Evolutionary conservation across 2,113 vertebrate species (phyloP).

Genomic region (Tor tambroides): DNA sequence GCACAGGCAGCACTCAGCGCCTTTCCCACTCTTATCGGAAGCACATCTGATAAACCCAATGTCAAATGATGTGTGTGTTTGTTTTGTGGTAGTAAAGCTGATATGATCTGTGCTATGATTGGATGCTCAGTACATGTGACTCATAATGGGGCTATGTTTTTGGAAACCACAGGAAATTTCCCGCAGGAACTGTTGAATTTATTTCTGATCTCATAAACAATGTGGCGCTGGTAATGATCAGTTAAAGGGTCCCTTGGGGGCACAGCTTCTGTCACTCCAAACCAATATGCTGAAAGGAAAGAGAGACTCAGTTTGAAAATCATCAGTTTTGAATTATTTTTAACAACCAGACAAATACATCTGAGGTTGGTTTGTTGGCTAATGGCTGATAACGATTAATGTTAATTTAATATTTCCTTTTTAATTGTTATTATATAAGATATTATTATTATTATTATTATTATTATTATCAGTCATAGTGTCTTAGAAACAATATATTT

Average conservation of each 20-base stretch:
- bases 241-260: not conserved
- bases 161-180: constrained; percentile 28
- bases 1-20: not conserved
- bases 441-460: not conserved
- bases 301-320: not conserved
- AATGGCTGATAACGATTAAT: not conserved
- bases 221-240: constrained; percentile 25
- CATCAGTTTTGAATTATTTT: not conserved
- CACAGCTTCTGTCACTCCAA: not conserved
- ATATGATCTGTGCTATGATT: constrained; percentile 14
- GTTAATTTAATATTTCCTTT: too few species aligned
- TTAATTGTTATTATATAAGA: too few species aligned
- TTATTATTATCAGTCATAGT: not conserved
- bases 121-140: not conserved
- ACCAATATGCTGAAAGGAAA: not conserved
- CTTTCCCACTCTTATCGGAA: not conserved
- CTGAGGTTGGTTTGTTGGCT: not conserved
- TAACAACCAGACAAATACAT: not conserved
- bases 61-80: not conserved
- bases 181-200: not conserved
- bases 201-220: constrained; percentile 15
- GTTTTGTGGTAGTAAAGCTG: constrained; percentile 29
- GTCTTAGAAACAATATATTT: not conserved
- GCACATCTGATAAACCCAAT: constrained; percentile 15
- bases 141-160: not conserved